Evolutionary conservation across 1,140 invertebrate species (phyloP).

Genomic region (Aphelenchoides besseyi): DNA sequence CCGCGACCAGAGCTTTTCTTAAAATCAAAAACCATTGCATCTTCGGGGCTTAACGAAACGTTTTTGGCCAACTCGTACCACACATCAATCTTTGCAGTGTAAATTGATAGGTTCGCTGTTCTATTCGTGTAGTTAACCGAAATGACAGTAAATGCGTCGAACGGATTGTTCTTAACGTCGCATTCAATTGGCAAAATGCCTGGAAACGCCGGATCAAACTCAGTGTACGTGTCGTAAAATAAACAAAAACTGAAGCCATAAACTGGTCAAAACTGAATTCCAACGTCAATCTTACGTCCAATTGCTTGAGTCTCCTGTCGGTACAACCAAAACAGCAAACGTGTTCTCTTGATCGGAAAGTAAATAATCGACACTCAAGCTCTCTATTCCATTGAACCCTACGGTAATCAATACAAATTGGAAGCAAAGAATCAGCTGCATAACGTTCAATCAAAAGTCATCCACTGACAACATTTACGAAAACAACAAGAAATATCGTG

Average conservation of each 20-base stretch:
- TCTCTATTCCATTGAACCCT: no score
- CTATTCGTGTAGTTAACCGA: not conserved
- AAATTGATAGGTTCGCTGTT: not conserved
- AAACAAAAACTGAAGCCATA: constrained; percentile 5
- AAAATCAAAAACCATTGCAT: constrained; percentile 11
- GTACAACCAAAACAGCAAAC: not conserved
- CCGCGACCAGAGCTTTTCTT: no score
- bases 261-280: not conserved
- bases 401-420: no score
- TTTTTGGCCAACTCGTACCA: not conserved
- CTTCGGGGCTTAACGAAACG: not conserved
- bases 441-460: no score
- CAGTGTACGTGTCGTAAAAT: not conserved
- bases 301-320: not conserved
- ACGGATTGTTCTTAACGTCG: not conserved
- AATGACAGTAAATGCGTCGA: not conserved
- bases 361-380: not conserved
- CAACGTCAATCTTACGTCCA: constrained; percentile 16
- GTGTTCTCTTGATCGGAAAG: constrained; percentile 7
- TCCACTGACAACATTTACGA: no score
- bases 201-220: constrained; percentile 4
- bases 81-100: not conserved
- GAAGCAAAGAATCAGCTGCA: no score
- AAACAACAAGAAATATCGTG: no score
- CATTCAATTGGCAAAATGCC: not conserved